A percentile compares a stretch with the other conserved stretches of the same genome.
Conservation (phyloP, 2,113 vertebrate genomes). For the Phrynosoma blainvillii region DNA sequence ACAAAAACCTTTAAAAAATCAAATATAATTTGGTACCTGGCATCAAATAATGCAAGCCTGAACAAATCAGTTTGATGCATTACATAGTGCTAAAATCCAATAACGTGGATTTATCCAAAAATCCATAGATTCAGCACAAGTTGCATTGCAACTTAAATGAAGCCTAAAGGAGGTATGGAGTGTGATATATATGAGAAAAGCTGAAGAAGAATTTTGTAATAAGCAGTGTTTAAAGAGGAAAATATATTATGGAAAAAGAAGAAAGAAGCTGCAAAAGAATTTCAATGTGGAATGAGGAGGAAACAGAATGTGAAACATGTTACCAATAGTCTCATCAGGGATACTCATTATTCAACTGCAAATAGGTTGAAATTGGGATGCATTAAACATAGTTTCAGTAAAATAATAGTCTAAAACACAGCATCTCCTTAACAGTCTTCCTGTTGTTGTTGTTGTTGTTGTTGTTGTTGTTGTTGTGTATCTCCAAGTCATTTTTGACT, state of each 20-base stretch:
- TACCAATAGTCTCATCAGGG: slow-evolving; percentile 27
- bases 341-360: slow-evolving; percentile 21
- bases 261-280: slow-evolving; percentile 7
- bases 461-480: too few relatives aligned
- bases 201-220: slow-evolving; percentile 32
- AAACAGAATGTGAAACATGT: slow-evolving; percentile 27
- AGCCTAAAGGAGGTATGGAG: slow-evolving; percentile 58
- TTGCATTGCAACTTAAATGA: slow-evolving; percentile 67
- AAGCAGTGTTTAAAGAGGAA: slow-evolving; percentile 20
- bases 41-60: slow-evolving; percentile 61
- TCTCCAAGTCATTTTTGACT: too few relatives aligned
- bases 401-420: background rate
- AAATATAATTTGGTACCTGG: slow-evolving; percentile 58
- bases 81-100: slow-evolving; percentile 61
- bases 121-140: slow-evolving; percentile 64
- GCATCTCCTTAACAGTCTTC: background rate
- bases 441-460: too few relatives aligned
- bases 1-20: slow-evolving; percentile 45
- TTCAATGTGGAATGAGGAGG: background rate
- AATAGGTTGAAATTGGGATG: slow-evolving; percentile 9
- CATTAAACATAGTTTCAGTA: background rate
- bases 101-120: slow-evolving; percentile 60
- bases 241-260: slow-evolving; percentile 26
- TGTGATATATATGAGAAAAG: slow-evolving; percentile 61
- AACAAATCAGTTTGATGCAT: slow-evolving; percentile 49